Evolutionary conservation across 2,888 invertebrate species (phyloP).

Genomic region (Sphaerophoria rueppellii): DNA sequence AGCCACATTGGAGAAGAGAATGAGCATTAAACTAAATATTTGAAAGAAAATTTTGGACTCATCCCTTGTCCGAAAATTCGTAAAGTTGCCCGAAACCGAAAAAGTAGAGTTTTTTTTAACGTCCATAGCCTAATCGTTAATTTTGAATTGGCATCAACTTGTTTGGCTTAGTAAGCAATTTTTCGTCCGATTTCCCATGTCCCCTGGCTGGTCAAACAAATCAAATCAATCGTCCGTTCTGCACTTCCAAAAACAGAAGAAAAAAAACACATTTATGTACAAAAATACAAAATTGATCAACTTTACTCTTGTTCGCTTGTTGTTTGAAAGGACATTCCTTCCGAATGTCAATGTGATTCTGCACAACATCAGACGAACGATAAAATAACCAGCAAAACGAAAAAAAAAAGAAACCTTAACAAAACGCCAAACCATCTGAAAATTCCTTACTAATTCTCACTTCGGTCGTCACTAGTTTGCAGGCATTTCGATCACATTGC

Average conservation of each 20-base stretch:
- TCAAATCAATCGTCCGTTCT: not conserved
- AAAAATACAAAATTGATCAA: conserved; percentile 42
- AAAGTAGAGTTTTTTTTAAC: no score
- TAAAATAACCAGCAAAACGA: not conserved
- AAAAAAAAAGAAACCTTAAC: conserved; percentile 34
- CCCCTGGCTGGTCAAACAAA: not conserved
- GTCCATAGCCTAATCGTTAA: no score
- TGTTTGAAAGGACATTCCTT: conserved; percentile 32
- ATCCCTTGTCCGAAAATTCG: no score
- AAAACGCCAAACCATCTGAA: conserved; percentile 67
- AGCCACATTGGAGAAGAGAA: no score
- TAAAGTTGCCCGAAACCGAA: no score
- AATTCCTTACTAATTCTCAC: conserved; percentile 73
- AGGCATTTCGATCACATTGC: conserved; percentile 51
- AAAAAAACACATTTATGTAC: conserved; percentile 1
- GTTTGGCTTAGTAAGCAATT: no score
- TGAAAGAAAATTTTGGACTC: no score
- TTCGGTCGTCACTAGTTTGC: conserved; percentile 57
- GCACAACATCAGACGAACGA: conserved; percentile 21
- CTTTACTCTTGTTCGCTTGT: not conserved
- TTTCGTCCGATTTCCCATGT: no score
- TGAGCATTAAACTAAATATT: no score
- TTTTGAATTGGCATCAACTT: no score
- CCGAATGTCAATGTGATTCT: conserved; percentile 66
- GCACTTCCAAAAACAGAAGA: not conserved